Evolutionary conservation across 1,140 invertebrate genomes (phyloP).

Genomic region (Drosophila parabipectinata): DNA sequence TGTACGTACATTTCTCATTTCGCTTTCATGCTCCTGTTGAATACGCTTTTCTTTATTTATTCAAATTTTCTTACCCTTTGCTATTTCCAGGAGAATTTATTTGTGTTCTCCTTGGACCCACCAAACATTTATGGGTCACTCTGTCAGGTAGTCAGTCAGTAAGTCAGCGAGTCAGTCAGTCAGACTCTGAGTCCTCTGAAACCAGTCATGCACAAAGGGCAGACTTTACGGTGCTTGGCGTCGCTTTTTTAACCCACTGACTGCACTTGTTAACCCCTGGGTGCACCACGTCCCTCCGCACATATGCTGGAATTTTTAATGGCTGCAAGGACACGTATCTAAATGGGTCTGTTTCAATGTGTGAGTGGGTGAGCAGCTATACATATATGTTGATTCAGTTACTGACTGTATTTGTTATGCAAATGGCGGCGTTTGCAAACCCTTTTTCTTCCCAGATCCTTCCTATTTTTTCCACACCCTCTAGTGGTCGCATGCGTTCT

Average conservation of each 20-base stretch:
- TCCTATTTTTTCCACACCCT: slow-evolving; percentile 31
- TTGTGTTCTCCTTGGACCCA: slow-evolving; percentile 26
- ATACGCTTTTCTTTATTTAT: slow-evolving; percentile 18
- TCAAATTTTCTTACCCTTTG: slow-evolving; percentile 4
- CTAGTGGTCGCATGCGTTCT: slow-evolving; percentile 6
- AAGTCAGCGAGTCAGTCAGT: slow-evolving; percentile 13
- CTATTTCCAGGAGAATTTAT: slow-evolving; percentile 15
- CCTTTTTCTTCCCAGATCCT: slow-evolving; percentile 20
- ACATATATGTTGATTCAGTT: slow-evolving; percentile 68
- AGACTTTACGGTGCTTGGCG: slow-evolving; percentile 43
- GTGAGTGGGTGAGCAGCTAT: slow-evolving; percentile 14
- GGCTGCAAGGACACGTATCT: slow-evolving; percentile 69
- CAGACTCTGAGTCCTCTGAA: slow-evolving; percentile 17
- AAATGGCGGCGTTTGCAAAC: slow-evolving; percentile 72
- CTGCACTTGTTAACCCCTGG: slow-evolving; percentile 61
- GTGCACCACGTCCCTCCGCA: slow-evolving; percentile 39
- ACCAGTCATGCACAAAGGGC: slow-evolving; percentile 53
- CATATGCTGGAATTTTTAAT: slow-evolving; percentile 76
- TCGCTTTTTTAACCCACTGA: slow-evolving; percentile 51
- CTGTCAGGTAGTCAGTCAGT: slow-evolving; percentile 8
- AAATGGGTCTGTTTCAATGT: slow-evolving; percentile 22
- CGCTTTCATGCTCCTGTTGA: slow-evolving; percentile 22
- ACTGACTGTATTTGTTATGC: slow-evolving; percentile 79
- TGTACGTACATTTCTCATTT: slow-evolving; percentile 38
- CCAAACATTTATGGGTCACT: slow-evolving; percentile 43